These are phyloP conservation scores for Laticauda colubrina DNA, from an alignment of 2,113 vertebrate species.

Conservation along the genomic window DNA sequence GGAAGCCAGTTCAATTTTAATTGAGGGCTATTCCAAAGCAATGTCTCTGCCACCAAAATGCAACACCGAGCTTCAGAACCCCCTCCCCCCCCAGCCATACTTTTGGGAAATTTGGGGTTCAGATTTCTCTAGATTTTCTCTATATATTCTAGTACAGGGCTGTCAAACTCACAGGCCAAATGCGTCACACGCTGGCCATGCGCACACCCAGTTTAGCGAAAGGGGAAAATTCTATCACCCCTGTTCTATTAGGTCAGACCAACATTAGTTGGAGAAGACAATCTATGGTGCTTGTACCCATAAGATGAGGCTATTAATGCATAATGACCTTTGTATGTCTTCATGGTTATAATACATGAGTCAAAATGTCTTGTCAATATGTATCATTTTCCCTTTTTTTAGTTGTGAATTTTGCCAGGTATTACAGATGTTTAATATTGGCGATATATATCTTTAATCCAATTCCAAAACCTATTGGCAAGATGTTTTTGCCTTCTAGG, in stretches of 20 bases:
- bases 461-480: slow-evolving; percentile 49
- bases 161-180: too few species aligned
- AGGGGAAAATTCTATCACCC: too few species aligned
- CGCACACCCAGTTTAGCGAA: too few species aligned
- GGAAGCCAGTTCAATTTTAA: background rate
- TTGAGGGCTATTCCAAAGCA: background rate
- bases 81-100: accelerated
- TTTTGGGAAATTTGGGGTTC: background rate
- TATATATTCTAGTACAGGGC: too few species aligned
- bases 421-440: slow-evolving; percentile 65
- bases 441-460: slow-evolving; percentile 48
- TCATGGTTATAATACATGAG: slow-evolving; percentile 65
- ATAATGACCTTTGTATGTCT: slow-evolving; percentile 69
- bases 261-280: background rate
- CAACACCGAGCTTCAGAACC: background rate
- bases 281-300: background rate
- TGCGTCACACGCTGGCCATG: too few species aligned
- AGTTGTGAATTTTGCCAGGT: slow-evolving; percentile 65
- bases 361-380: slow-evolving; percentile 62
- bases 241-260: background rate
- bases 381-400: slow-evolving; percentile 68
- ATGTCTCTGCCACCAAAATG: background rate
- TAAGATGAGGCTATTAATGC: slow-evolving; percentile 57
- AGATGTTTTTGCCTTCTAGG: slow-evolving; percentile 1
- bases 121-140: background rate